Conservation (phyloP, 2,888 invertebrate genomes). For the Leucophenga montana region DNA sequence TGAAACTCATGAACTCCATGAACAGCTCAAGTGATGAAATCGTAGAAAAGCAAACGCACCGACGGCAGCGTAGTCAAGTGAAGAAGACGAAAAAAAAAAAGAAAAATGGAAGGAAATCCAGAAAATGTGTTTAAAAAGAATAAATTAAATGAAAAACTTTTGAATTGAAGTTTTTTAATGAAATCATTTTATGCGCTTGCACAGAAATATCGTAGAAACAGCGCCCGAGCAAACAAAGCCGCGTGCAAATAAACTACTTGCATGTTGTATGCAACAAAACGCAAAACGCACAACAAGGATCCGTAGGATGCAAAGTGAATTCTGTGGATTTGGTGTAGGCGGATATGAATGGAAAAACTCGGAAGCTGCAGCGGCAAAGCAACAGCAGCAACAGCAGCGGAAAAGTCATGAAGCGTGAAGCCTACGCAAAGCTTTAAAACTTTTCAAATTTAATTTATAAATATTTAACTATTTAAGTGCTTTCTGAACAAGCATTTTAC, state of each 20-base stretch:
- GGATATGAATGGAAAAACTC: conserved; percentile 25
- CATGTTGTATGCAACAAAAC: conserved; percentile 29
- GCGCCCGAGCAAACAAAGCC: conserved; percentile 39
- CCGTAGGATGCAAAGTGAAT: conserved; percentile 49
- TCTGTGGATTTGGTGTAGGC: conserved; percentile 20
- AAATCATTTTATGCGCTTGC: conserved; percentile 62
- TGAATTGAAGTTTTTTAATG: conserved; percentile 65
- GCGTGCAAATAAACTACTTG: conserved; percentile 52
- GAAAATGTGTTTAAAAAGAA: conserved; percentile 64
- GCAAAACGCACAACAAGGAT: too few species aligned
- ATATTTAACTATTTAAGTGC: too few species aligned
- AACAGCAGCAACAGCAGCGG: conserved; percentile 28
- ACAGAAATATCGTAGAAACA: conserved; percentile 45
- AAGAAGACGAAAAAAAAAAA: conserved; percentile 18
- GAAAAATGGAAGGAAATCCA: conserved; percentile 41
- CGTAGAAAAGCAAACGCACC: neutral
- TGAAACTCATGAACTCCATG: conserved; percentile 46
- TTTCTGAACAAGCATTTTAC: too few species aligned
- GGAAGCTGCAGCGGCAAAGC: neutral
- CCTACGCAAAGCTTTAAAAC: too few species aligned
- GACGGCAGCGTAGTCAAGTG: conserved; percentile 7
- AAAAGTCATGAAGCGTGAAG: too few species aligned
- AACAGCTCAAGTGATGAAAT: conserved; percentile 19
- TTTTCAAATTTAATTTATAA: too few species aligned
- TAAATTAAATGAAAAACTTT: conserved; percentile 66